phyloP scores from a whole-genome alignment of 2,888 invertebrate species.

The Catocala nupta region DNA sequence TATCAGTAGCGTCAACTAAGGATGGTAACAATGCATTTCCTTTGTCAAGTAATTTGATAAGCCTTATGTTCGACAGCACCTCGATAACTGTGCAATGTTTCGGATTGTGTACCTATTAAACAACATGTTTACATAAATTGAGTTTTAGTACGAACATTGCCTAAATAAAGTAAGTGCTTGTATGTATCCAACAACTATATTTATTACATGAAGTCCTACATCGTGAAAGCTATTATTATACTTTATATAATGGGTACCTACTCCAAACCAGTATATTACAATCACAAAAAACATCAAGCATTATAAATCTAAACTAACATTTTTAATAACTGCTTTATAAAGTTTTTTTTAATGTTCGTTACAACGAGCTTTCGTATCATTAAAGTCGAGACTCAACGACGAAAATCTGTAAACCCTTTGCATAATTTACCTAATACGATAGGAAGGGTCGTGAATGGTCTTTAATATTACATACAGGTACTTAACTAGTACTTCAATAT shows the following conservation, averaged over 20 bases:
- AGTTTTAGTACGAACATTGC: background rate
- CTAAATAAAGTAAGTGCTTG: background rate
- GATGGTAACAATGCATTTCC: conserved; percentile 39
- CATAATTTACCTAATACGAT: conserved; percentile 23
- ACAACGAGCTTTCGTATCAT: background rate
- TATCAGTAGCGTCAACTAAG: conserved; percentile 30
- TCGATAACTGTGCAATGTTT: conserved; percentile 16
- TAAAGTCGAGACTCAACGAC: conserved; percentile 6
- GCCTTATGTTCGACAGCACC: conserved; percentile 27
- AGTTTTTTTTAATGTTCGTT: background rate
- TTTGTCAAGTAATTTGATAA: conserved; percentile 33
- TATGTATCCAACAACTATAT: no score
- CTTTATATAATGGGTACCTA: no score
- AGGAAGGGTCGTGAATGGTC: conserved; percentile 9
- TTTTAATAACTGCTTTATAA: background rate
- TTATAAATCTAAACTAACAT: background rate
- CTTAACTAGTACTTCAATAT: background rate
- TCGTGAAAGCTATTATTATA: no score
- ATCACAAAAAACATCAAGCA: no score
- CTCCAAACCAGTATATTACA: no score
- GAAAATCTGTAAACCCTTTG: conserved; percentile 27
- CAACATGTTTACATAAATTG: background rate
- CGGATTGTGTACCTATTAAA: no score
- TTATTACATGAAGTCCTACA: no score
- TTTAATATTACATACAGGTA: background rate